A percentile compares a stretch with the other conserved stretches of the same genome.
phyloP scores from a whole-genome alignment of 2,888 invertebrate genomes.

The Liodrosophila aerea region DNA sequence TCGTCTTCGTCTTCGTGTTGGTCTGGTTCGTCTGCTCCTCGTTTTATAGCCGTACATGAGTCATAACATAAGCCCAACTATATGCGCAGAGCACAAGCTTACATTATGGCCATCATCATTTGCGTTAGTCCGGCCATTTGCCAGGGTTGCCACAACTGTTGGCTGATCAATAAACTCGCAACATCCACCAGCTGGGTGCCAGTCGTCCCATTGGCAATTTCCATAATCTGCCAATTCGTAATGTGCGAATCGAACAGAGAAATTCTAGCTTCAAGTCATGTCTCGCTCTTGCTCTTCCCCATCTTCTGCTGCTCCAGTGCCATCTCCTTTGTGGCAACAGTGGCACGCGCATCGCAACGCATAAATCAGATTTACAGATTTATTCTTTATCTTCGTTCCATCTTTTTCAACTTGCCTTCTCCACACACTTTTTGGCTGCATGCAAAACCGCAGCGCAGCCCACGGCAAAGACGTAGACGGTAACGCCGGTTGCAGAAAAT shows the following conservation, averaged over 20 bases:
- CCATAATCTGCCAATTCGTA: slow-evolving; percentile 76
- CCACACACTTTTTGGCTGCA: slow-evolving; percentile 53
- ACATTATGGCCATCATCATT: slow-evolving; percentile 14
- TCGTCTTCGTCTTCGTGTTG: neutral
- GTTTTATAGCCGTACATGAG: slow-evolving; percentile 36
- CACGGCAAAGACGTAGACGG: too few species aligned
- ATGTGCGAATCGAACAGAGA: slow-evolving; percentile 68
- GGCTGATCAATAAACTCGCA: slow-evolving; percentile 53
- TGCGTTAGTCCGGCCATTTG: slow-evolving; percentile 28
- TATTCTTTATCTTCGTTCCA: slow-evolving; percentile 15
- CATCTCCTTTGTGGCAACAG: slow-evolving; percentile 23
- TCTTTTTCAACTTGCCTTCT: slow-evolving; percentile 28
- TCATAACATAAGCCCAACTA: slow-evolving; percentile 34
- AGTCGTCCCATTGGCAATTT: slow-evolving; percentile 52
- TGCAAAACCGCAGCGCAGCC: slow-evolving; percentile 10
- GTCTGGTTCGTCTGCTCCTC: too few species aligned
- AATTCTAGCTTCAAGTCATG: slow-evolving; percentile 23
- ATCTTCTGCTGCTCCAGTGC: too few species aligned
- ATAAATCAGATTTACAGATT: slow-evolving; percentile 78
- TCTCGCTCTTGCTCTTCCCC: neutral
- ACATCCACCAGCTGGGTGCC: slow-evolving; percentile 55
- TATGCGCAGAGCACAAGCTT: too few species aligned
- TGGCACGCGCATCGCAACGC: slow-evolving; percentile 51
- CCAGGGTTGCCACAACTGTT: neutral
- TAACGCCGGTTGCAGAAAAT: too few species aligned